Base-by-base conservation (phyloP, 2,113 vertebrate species). In the Meriones unguiculatus region DNA sequence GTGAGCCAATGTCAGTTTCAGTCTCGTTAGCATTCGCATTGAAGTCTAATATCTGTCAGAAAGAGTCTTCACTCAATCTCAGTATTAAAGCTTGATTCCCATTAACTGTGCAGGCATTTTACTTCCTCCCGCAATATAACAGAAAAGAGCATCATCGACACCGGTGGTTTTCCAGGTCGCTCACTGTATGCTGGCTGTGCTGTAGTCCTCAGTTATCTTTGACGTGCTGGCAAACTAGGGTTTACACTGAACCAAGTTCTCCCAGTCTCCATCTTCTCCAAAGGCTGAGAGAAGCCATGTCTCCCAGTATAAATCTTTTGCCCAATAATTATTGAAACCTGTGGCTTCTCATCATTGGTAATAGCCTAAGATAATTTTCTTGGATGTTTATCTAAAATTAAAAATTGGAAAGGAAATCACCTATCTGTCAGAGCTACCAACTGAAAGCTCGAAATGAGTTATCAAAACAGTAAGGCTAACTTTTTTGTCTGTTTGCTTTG, bases 41-140 rank as follows among this genome's bases (percentile, higher is more conserved):
- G 52, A 94, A 52, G 54, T 14, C 30, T 69, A 54, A 41, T 90
- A 95, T 96, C 78, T 62, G 95, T 92, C 46, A 85, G 92, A 91
- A 72, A 76, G 35, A 38, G 92, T 15, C 12, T 91, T 75, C 70
- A 52, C 10, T 28, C 85, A 75, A 81, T 52, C 85, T 50, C 38
- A 69, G n/a, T 59, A 69, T 52, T n/a, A 96, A 85, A 38, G 82
- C 13, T 72, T 95, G 41, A 84, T 41, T 92, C 13, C 41, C 41
- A 86, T 86, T n/a, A 78, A 92, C 41, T 25, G 72, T 20, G 69
- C n/a, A 70, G 90, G 93, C 92, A 13, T 52, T 87, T 92, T 75
- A 46, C 38, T 72, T 95, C 28, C 20, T 89, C 50, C 4, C 46
- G 77, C 41, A 84, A 69, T 30, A 62, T 7, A 80, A 84, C 13